Evolutionary conservation across 1,140 invertebrate species (phyloP).

Genomic region (Bombyx mori): DNA sequence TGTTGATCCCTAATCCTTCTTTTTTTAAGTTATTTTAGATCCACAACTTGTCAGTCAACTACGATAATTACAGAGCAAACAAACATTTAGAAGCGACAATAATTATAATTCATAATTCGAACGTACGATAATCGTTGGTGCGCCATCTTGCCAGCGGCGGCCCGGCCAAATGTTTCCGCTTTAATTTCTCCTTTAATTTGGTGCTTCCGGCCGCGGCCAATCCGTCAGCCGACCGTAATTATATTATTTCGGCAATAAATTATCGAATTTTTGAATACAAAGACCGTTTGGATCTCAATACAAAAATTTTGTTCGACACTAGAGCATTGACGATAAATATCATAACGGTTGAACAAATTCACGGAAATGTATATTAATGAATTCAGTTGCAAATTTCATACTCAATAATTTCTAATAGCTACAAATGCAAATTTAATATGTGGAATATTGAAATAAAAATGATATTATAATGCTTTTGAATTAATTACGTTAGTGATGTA

Average conservation of each 20-base stretch:
- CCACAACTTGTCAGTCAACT: constrained; percentile 1
- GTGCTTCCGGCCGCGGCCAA: constrained; percentile 61
- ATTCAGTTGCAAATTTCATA: too few relatives aligned
- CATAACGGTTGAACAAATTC: too few relatives aligned
- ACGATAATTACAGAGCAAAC: constrained; percentile 26
- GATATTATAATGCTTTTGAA: too few relatives aligned
- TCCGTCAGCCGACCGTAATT: constrained; percentile 63
- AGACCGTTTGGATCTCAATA: constrained; percentile 40
- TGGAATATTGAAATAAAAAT: constrained; percentile 1
- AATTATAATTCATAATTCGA: constrained; percentile 62
- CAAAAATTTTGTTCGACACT: constrained; percentile 17
- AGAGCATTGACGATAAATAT: not conserved
- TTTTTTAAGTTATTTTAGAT: too few relatives aligned
- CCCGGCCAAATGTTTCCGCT: constrained; percentile 69
- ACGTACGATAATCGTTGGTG: constrained; percentile 48
- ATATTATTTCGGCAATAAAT: constrained; percentile 71
- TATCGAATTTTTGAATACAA: constrained; percentile 65
- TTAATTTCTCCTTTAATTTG: constrained; percentile 70
- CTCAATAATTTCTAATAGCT: too few relatives aligned
- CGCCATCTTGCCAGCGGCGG: constrained; percentile 68
- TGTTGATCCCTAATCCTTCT: too few relatives aligned
- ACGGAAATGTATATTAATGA: too few relatives aligned
- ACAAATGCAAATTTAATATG: not conserved
- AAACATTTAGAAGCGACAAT: constrained; percentile 48
- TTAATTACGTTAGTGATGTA: too few relatives aligned